Base-by-base conservation (phyloP, 1,140 invertebrate species). In the Daktulosphaira vitifoliae region DNA sequence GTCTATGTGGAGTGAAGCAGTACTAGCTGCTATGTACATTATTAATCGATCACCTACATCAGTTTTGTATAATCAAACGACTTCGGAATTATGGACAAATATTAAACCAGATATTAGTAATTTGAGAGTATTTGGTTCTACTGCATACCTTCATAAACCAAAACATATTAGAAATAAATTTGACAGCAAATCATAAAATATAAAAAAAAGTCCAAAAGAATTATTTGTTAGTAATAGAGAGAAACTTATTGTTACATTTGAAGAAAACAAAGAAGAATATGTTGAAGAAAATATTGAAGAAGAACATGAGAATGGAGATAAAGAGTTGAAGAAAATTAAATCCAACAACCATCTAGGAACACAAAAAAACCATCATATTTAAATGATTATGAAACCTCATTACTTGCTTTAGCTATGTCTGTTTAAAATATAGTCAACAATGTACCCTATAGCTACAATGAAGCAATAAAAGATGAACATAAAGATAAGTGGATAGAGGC, bases 1-100 rank as follows among this genome's bases (percentile, higher is more conserved):
- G 25, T 37, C 23, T 8, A 69, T 71, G 51, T 76, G 75, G 74
- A 68, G 70, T 20, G 73, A 75, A 56, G 72, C 71, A 18, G 44
- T 74, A n/a, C 18, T 23, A 39, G 38, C 38, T 44, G 65, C 64
- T 13, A 44, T 29, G 11, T 68, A 69, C 37, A 11, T 66, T 2
- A 23, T 62, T 6, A 69, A 69, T 39, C 6, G 68, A 11, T 39
- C 48, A 65, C 42, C 51, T 13, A 67, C 66, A 23, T 15, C 23
- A 13, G 50, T 7, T 18, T 22, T 51, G 33, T 20, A 50, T 48
- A 56, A 59, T 29, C 66, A 68, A 65, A 66, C 64, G 3, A 20
- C 68, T 15, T 50, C 49, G n/a, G 53, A 67, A 64, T 25, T 67
- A 22, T 50, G 65, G 65, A 20, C 22, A 7, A 42, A 59, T 6